phyloP scores from a whole-genome alignment of 2,888 invertebrate genomes.

The Allophyes oxyacanthae region DNA sequence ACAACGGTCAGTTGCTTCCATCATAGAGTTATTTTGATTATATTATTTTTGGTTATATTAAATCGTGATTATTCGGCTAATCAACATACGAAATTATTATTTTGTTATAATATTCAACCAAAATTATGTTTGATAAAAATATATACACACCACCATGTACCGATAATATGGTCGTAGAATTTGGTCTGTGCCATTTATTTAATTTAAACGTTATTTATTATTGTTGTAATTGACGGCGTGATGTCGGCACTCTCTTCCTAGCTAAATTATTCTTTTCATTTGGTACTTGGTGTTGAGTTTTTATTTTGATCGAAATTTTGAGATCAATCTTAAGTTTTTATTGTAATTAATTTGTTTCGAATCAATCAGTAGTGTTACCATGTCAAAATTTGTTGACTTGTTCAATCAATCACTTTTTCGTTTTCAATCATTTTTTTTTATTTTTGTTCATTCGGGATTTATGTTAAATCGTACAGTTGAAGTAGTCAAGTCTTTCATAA shows the following conservation, averaged over 20 bases:
- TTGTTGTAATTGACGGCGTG: conserved; percentile 72
- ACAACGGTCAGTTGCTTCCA: conserved; percentile 85
- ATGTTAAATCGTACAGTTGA: conserved; percentile 58
- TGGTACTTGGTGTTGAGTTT: conserved; percentile 87
- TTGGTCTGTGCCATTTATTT: conserved; percentile 88
- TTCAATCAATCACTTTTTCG: conserved; percentile 60
- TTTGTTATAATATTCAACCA: conserved; percentile 75
- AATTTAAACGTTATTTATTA: conserved; percentile 84
- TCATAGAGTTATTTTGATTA: conserved; percentile 81
- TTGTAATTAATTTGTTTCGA: conserved; percentile 67
- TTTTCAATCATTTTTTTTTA: conserved; percentile 59
- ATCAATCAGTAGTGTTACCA: conserved; percentile 78
- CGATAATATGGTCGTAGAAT: conserved; percentile 77
- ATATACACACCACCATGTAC: conserved; percentile 82
- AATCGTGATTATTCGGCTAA: conserved; percentile 80
- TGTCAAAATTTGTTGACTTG: conserved; percentile 66
- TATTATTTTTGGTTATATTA: conserved; percentile 65
- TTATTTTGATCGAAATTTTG: conserved; percentile 70
- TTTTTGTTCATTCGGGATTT: conserved; percentile 58
- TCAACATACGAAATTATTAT: conserved; percentile 74
- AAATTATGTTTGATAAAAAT: conserved; percentile 71
- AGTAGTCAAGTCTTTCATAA: conserved; percentile 83
- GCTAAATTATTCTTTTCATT: conserved; percentile 78
- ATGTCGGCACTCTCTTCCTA: conserved; percentile 77
- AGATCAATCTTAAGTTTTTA: conserved; percentile 73